phyloP scores from a whole-genome alignment of 2,797 vertebrate genomes.

The Masticophis lateralis region DNA sequence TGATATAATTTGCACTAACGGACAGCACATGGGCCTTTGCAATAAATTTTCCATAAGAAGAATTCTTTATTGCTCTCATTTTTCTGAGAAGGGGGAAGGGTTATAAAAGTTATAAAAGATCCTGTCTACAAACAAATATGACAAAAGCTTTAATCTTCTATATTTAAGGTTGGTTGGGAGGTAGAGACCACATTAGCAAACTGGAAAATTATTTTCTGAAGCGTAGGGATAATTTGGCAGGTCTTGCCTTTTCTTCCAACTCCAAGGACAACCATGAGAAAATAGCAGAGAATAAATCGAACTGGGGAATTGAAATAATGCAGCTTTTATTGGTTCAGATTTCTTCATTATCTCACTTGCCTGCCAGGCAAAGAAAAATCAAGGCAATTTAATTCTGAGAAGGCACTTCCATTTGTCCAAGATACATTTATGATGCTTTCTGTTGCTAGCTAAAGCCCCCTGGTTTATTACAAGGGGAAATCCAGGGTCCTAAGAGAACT shows the following conservation, averaged over 20 bases:
- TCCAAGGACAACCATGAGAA: slow-evolving; percentile 32
- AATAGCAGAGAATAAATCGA: slow-evolving; percentile 12
- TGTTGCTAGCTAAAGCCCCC: slow-evolving; percentile 8
- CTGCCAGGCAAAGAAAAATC: slow-evolving; percentile 29
- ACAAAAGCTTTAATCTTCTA: neutral
- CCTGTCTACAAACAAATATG: neutral
- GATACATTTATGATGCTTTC: slow-evolving; percentile 18
- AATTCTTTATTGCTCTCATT: neutral
- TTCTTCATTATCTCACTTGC: slow-evolving; percentile 22
- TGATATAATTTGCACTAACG: slow-evolving; percentile 14
- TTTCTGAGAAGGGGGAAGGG: neutral
- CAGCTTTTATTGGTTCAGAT: slow-evolving; percentile 41
- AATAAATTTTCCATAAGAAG: neutral
- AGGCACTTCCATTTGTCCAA: slow-evolving; percentile 6
- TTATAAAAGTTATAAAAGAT: slow-evolving; percentile 12
- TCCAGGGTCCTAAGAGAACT: slow-evolving; percentile 21
- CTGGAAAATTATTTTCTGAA: slow-evolving; percentile 21
- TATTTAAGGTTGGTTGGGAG: slow-evolving; percentile 11
- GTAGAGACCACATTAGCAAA: slow-evolving; percentile 17
- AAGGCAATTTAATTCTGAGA: slow-evolving; percentile 28
- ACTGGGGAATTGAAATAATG: slow-evolving; percentile 10
- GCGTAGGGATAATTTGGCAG: slow-evolving; percentile 2
- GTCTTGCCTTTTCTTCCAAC: slow-evolving; percentile 38
- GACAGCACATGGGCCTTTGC: neutral
- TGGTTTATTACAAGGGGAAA: slow-evolving; percentile 27